A percentile compares a stretch with the other conserved stretches of the same genome.
Conservation (phyloP, 35 echinoderm and acorn worm species). For the Patiria miniata region DNA sequence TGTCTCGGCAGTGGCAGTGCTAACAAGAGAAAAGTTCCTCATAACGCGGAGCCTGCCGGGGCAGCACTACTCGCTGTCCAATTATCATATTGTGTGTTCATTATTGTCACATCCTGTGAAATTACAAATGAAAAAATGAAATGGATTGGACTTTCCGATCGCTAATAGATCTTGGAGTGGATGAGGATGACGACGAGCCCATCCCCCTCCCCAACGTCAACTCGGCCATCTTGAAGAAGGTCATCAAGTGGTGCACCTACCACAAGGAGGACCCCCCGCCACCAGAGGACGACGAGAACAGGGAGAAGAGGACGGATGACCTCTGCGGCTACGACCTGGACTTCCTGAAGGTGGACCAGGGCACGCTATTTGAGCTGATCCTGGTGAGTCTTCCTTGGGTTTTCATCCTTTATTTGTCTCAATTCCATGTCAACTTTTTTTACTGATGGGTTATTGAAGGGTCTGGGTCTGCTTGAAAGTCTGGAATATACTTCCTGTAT, state of each 20-base stretch:
- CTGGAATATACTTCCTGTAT: too few species aligned
- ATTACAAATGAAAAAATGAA: too few species aligned
- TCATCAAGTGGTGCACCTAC: constrained; percentile 90
- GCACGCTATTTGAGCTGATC: constrained; percentile 97
- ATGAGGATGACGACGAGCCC: constrained; percentile 98
- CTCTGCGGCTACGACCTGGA: constrained; percentile 91
- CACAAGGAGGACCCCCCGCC: constrained; percentile 97
- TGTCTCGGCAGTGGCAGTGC: too few species aligned
- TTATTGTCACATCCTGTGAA: too few species aligned
- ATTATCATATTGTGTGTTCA: too few species aligned
- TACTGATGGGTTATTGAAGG: not conserved
- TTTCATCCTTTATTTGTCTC: too few species aligned
- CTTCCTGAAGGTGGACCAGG: constrained; percentile 99
- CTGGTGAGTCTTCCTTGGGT: constrained; percentile 71
- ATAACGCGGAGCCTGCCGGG: too few species aligned
- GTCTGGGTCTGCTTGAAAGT: not conserved
- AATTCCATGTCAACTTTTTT: not conserved
- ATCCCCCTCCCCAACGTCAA: constrained; percentile 98
- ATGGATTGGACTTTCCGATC: too few species aligned
- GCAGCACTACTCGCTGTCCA: too few species aligned
- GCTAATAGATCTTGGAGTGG: constrained; percentile 92
- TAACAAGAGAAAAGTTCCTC: too few species aligned
- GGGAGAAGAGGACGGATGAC: constrained; percentile 96
- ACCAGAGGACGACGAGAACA: constrained; percentile 98
- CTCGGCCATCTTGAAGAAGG: constrained; percentile 90